phyloP scores from a whole-genome alignment of 2,113 vertebrate genomes.

The Pipra filicauda region DNA sequence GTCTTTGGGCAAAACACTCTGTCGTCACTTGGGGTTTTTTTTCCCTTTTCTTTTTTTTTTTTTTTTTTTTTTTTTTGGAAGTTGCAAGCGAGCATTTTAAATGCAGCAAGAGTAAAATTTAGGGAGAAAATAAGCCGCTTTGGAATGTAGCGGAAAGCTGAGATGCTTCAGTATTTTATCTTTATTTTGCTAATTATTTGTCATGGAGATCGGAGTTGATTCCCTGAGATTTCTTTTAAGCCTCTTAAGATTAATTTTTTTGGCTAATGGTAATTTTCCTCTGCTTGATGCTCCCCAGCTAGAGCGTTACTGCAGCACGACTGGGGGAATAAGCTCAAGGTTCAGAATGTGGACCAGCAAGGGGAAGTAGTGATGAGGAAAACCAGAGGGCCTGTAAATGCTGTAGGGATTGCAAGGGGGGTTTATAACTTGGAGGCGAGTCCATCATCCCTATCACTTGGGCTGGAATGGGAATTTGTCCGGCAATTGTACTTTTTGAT shows the following conservation, averaged over 20 bases:
- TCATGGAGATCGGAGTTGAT: constrained; percentile 43
- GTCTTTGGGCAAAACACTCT: background rate
- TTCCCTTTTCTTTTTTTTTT: fast-evolving
- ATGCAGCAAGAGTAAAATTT: constrained; percentile 7
- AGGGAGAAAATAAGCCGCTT: constrained; percentile 34
- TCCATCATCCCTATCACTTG: background rate
- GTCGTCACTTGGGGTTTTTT: background rate
- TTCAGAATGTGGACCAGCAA: constrained; percentile 42
- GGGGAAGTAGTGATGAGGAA: constrained; percentile 14
- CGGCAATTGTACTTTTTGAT: constrained; percentile 15
- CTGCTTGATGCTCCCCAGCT: background rate
- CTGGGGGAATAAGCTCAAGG: constrained; percentile 35
- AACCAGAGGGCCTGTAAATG: background rate
- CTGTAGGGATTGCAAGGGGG: background rate
- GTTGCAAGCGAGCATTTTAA: background rate
- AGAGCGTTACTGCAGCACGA: constrained; percentile 2
- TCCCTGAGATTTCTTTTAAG: constrained; percentile 56
- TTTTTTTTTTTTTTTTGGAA: background rate
- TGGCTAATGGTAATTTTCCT: constrained; percentile 52
- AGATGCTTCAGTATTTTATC: constrained; percentile 51
- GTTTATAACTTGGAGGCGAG: background rate
- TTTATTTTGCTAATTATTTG: constrained; percentile 66
- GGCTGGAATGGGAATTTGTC: constrained; percentile 3
- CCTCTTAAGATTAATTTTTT: constrained; percentile 55
- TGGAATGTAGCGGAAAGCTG: constrained; percentile 48